Base-by-base conservation (phyloP, 2,888 invertebrate genomes). In the Phalangium opilio region DNA sequence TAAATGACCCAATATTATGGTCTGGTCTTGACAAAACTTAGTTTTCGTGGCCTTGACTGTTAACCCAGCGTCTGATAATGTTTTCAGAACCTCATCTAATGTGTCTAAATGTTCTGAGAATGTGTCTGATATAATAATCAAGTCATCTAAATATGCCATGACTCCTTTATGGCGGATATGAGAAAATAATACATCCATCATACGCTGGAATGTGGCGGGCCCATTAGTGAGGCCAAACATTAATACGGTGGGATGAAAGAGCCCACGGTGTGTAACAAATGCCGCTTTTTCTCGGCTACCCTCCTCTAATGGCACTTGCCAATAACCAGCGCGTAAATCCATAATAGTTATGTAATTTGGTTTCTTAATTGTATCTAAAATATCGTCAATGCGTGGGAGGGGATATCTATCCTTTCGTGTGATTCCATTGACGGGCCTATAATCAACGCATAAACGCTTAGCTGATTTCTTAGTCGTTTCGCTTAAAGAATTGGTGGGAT, bases 311-410 rank as follows among this genome's bases (percentile, higher is more conserved):
- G 40, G 43, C 2, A 56, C 46, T 42, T 55, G 53, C 49, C 48
- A 55, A 49, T 50, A 56, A 7, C 51, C 55, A 17, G 12, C 20
- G 5, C 44, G 33, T 12, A 53, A 35, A 44, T 57, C 55, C 11
- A 56, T 38, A 27, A 27, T 27, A 4, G 27, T 27, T 27, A 27
- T 27, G 8, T 7, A 27, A 4, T 27, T 27, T 7, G 27, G 27
- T 27, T 27, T 27, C 27, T 27, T 27, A 27, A 27, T 27, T 8
- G 5, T 4, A 27, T 27, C 27, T 27, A 27, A 27, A 27, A 27
- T 27, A 27, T 27, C 27, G 27, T 27, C 27, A 27, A 27, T 27
- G 8, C 27, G 27, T 8, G 27, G 27, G 4, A 27, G 27, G 27
- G 27, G 7, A 27, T 43, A 27, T 45, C 41, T 35, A 48, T 45